Evolutionary conservation across 2,113 vertebrate genomes (phyloP).

Genomic region (Pleuronectes platessa): DNA sequence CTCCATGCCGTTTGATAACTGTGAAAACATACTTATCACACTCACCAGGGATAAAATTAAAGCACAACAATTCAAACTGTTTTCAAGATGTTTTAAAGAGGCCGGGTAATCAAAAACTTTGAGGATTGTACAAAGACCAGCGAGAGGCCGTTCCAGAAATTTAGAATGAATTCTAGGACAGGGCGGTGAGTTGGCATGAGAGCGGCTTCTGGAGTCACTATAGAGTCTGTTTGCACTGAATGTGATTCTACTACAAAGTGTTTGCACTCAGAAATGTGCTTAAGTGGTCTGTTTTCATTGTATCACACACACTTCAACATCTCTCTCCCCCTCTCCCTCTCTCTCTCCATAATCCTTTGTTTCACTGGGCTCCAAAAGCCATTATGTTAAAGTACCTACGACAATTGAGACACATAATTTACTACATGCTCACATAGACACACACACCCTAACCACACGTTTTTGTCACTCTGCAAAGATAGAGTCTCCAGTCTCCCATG

Average conservation of each 20-base stretch:
- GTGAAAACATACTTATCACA: background rate
- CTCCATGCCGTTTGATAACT: background rate
- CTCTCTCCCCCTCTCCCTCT: conserved; percentile 16
- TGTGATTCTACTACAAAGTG: conserved; percentile 55
- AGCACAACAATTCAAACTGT: conserved; percentile 4
- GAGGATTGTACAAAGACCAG: background rate
- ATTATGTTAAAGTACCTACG: conserved; percentile 60
- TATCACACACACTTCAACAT: conserved; percentile 54
- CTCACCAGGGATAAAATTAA: background rate
- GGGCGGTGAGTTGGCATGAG: conserved; percentile 34
- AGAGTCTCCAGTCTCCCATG: background rate
- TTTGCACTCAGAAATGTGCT: conserved; percentile 65
- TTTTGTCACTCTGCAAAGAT: background rate
- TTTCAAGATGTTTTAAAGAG: conserved; percentile 12
- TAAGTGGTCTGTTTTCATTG: conserved; percentile 65
- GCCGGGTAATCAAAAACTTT: background rate
- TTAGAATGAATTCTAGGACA: conserved; percentile 19
- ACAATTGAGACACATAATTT: conserved; percentile 34
- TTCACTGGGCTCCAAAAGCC: conserved; percentile 53
- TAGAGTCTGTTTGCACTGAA: conserved; percentile 50
- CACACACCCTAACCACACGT: background rate
- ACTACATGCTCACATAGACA: conserved; percentile 10
- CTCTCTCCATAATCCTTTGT: conserved; percentile 57
- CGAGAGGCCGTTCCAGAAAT: background rate
- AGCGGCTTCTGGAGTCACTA: conserved; percentile 44